These are phyloP conservation scores for Apostichopus parvimensis DNA, from an alignment of 35 echinoderm and acorn worm genomes.

Conservation along the genomic window DNA sequence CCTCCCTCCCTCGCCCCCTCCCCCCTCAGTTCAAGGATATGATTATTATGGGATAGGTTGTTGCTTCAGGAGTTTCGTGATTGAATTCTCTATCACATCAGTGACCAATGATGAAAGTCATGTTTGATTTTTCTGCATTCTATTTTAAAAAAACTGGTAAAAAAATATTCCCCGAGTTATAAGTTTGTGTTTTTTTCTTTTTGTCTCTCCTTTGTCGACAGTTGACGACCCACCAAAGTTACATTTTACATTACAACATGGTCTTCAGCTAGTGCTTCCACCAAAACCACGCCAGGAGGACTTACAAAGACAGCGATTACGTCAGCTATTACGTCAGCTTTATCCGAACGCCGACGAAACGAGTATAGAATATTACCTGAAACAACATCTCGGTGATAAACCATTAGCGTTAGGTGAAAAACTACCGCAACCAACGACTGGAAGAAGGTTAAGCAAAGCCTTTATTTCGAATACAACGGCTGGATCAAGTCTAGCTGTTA, in stretches of 20 bases:
- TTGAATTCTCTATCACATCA: no score
- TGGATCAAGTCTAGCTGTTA: background rate
- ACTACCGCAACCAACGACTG: background rate
- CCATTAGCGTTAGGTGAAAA: background rate
- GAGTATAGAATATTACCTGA: constrained; percentile 40
- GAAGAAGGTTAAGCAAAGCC: constrained; percentile 13
- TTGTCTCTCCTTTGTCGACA: constrained; percentile 2
- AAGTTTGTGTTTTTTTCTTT: no score
- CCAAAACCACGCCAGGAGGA: constrained; percentile 67
- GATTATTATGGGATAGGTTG: no score
- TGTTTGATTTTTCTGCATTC: no score
- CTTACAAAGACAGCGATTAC: constrained; percentile 51
- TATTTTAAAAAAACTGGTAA: no score
- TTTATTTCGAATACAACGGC: background rate
- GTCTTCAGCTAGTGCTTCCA: constrained; percentile 81
- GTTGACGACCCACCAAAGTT: constrained; percentile 85
- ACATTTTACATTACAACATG: constrained; percentile 72
- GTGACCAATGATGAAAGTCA: no score
- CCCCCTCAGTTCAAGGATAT: no score
- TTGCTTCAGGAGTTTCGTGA: no score
- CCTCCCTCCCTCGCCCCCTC: no score
- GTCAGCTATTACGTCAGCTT: constrained; percentile 41
- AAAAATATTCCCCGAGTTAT: no score
- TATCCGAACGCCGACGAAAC: constrained; percentile 52
- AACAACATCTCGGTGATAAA: constrained; percentile 5